Percentiles rank a stretch among this genome's conserved stretches.
These are phyloP conservation scores for Esox lucius DNA, from an alignment of 2,797 vertebrate genomes.

Conservation along the genomic window DNA sequence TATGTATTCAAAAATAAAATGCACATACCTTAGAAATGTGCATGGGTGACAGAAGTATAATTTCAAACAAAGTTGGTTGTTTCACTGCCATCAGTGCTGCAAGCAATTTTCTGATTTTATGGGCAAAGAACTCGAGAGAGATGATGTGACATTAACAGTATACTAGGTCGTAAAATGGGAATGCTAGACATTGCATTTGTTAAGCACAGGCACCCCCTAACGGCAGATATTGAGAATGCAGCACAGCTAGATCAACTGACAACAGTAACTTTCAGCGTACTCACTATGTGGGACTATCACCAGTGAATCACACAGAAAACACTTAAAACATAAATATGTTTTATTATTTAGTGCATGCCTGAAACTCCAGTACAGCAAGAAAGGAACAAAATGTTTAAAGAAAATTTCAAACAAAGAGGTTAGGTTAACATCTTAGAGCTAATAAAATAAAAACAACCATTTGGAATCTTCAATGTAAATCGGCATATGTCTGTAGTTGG, in stretches of 20 bases:
- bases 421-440: neutral
- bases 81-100: neutral
- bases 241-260: neutral
- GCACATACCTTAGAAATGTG: neutral
- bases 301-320: neutral
- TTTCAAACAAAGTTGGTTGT: neutral
- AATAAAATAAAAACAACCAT: neutral
- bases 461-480: conserved; percentile 26
- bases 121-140: neutral
- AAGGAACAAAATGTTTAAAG: conserved; percentile 46
- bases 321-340: conserved; percentile 71
- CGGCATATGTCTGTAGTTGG: conserved; percentile 49
- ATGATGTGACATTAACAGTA: neutral
- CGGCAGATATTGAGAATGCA: conserved; percentile 40
- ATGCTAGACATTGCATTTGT: neutral
- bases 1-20: neutral
- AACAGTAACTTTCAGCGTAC: neutral
- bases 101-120: neutral
- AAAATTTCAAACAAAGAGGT: conserved; percentile 51
- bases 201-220: conserved; percentile 40
- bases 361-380: conserved; percentile 59
- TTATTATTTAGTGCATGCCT: conserved; percentile 64
- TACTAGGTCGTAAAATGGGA: neutral
- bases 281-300: too few species aligned
- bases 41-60: neutral